Evolutionary conservation across 2,797 vertebrate species (phyloP), one percentile per base, ranked within the genome.

Genomic region (Darevskia mixta): DNA sequence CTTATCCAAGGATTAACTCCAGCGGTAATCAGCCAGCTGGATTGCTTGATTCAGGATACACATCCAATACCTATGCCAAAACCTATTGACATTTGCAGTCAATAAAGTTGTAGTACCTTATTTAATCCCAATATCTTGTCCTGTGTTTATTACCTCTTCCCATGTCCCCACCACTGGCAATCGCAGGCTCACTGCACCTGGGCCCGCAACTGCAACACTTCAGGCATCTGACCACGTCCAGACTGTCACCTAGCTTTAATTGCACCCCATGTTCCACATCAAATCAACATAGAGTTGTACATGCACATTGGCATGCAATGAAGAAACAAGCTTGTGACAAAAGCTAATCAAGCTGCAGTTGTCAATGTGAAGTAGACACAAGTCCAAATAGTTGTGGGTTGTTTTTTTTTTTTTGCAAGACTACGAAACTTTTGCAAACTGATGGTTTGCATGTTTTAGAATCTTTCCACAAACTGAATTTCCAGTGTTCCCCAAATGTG

Each of bases 371-470:
- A 58, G 76, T 17, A 71, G 43, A 43, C 38, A 13, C 78, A 27
- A 38, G 45, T 69, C 43, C 27, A 67, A 41, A 20, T 77, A 27
- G 11, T 23, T 41, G 6, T 23, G 35, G 35, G n/a, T n/a, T n/a
- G n/a, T n/a, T 35, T 35, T 35, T 35, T 35, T 35, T 35, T 25
- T 17, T 32, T 35, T 83, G 72, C 41, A 38, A 20, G 25, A 66
- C 18, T 77, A 43, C 69, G 9, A 27, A 32, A 3, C 27, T n/a
- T 61, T 25, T 61, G 10, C n/a, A 35, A 55, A 88, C 35, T 69
- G 38, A 82, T 76, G 1, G 11, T 32, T 61, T 87, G 75, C 0
- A 0, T 20, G 20, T 23, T 0, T 86, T 2, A 5, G 2, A 0
- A 0, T 87, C 82, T 88, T 83, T 43, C 17, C 25, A 25, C 69